These are phyloP conservation scores for Struthio camelus DNA, from an alignment of 2,113 vertebrate genomes.

Conservation along the genomic window DNA sequence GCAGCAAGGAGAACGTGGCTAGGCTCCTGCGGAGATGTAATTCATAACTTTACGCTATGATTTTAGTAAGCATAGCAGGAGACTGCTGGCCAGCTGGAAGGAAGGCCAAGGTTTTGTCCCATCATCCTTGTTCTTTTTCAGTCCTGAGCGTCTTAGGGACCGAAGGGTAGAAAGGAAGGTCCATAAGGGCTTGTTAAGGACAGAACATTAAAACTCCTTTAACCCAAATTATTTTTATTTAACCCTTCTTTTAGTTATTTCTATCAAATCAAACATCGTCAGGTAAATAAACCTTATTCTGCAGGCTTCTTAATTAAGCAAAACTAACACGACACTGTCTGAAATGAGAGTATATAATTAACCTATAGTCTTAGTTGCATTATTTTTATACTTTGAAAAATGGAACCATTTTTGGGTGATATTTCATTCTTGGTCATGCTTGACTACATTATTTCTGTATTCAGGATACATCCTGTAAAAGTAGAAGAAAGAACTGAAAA, in stretches of 20 bases:
- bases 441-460: neutral
- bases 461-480: neutral
- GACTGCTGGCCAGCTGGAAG: neutral
- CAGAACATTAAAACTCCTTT: neutral
- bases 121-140: neutral
- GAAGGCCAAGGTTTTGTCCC: neutral
- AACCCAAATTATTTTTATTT: neutral
- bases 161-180: neutral
- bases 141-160: neutral
- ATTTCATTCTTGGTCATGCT: neutral
- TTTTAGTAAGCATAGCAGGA: neutral
- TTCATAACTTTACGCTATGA: too few relatives aligned
- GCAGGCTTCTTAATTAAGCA: neutral
- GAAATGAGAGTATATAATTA: neutral
- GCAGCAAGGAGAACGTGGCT: neutral
- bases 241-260: neutral
- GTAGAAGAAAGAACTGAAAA: neutral
- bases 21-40: neutral
- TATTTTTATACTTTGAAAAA: neutral
- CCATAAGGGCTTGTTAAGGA: neutral
- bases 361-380: neutral
- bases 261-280: neutral
- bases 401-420: neutral
- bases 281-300: neutral
- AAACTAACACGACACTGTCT: neutral